Evolutionary conservation across 1,140 invertebrate genomes (phyloP), one percentile per base, ranked within the genome.

Genomic region (Matsumurasca onukii): DNA sequence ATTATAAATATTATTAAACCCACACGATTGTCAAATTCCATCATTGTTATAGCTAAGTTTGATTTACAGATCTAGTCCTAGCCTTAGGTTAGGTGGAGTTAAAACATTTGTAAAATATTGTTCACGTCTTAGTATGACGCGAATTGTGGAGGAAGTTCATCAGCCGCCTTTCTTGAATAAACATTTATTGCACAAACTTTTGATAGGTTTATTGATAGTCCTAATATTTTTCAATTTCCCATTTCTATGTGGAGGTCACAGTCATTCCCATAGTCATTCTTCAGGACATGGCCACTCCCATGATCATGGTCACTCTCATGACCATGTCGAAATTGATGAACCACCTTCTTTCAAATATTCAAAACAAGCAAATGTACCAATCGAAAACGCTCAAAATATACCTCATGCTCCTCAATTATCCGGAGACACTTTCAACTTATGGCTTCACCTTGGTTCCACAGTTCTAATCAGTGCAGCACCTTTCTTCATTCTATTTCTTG

Each of bases 381-480:
- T 73, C 66, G 70, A 27, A 69, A 65, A 72, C 64, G 72, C 55
- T 49, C 20, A 70, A 51, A 72, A 61, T 24, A 17, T 64, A 24
- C 55, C 25, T 12, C 67, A 12, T 31, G 62, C 30, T 20, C 39
- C 22, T 69, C 70, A 66, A 62, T 34, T 48, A 48, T 52, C 48
- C 70, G 24, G 68, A 76, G 77, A 82, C 69, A 78, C 78, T 69
- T 77, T 75, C 24, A 82, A 85, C 66, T 81, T 95, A 39, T 93
- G 94, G 86, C 69, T 91, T n/a, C 85, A 91, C 1, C 85, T 96
- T 75, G 86, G 86, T 12, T 94, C 96, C 0, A 99, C 97, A 0
- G 75, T 97, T 12, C 82, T 97, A 45, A 98, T 99, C 73, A 98
- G 95, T 79, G 85, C 92, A 57, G 94, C 94, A 15, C 98, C 98